phyloP scores from a whole-genome alignment of 2,888 invertebrate genomes.

The Eledone cirrhosa region DNA sequence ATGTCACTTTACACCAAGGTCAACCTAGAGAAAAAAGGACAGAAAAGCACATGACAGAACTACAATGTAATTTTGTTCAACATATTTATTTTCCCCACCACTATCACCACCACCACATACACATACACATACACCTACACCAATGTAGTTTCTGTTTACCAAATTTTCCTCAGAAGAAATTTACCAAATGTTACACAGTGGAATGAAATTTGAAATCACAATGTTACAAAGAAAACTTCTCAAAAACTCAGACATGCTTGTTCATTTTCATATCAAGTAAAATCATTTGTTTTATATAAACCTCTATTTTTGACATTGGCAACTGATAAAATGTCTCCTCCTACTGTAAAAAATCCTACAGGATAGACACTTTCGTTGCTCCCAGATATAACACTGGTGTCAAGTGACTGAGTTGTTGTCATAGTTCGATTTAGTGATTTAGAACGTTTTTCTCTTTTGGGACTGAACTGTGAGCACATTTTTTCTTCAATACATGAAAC shows the following conservation, averaged over 20 bases:
- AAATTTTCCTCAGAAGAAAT: too few species aligned
- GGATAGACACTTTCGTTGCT: neutral
- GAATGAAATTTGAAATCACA: too few species aligned
- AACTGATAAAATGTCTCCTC: neutral
- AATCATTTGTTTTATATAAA: neutral
- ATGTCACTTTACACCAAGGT: too few species aligned
- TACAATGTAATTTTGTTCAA: too few species aligned
- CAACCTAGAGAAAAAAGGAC: too few species aligned
- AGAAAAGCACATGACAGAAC: too few species aligned
- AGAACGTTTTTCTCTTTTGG: neutral
- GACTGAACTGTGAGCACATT: neutral
- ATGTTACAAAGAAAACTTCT: too few species aligned
- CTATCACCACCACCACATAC: too few species aligned
- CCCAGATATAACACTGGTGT: neutral
- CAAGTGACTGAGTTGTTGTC: neutral
- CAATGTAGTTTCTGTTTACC: too few species aligned
- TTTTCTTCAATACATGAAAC: constrained; percentile 8
- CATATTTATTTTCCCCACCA: too few species aligned
- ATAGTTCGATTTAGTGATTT: neutral
- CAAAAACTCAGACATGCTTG: neutral
- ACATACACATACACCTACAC: too few species aligned
- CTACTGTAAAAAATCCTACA: constrained; percentile 12
- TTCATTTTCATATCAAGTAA: neutral
- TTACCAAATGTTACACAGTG: too few species aligned
- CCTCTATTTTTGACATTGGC: neutral